Evolutionary conservation across 1,140 invertebrate species (phyloP).

Genomic region (Eumeta japonica): DNA sequence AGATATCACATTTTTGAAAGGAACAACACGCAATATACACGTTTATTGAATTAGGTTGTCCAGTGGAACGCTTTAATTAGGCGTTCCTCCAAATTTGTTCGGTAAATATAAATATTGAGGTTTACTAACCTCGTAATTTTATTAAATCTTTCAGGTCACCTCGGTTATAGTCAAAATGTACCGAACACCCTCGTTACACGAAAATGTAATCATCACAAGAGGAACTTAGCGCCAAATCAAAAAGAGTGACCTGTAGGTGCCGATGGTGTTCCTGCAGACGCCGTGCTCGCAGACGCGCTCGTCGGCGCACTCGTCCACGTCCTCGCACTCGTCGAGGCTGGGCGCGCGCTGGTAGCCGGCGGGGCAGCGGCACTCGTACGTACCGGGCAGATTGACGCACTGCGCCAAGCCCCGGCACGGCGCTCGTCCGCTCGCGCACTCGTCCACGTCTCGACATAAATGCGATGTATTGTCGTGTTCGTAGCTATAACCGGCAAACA

Average conservation of each 20-base stretch:
- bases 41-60: too few relatives aligned
- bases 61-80: too few relatives aligned
- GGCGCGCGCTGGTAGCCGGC: conserved; percentile 72
- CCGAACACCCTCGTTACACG: too few relatives aligned
- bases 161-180: too few relatives aligned
- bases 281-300: conserved; percentile 78
- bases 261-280: conserved; percentile 76
- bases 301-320: conserved; percentile 73
- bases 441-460: conserved; percentile 74
- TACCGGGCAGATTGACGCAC: conserved; percentile 72
- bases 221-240: too few relatives aligned
- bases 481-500: conserved; percentile 61
- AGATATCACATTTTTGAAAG: too few relatives aligned
- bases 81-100: too few relatives aligned
- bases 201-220: too few relatives aligned
- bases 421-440: conserved; percentile 59
- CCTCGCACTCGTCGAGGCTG: conserved; percentile 65
- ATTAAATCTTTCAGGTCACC: too few relatives aligned
- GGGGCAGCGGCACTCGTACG: conserved; percentile 72
- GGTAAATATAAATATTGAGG: too few relatives aligned
- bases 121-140: too few relatives aligned
- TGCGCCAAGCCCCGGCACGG: conserved; percentile 80
- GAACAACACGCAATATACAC: too few relatives aligned
- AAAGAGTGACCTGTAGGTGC: conserved; percentile 60
- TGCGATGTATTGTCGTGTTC: conserved; percentile 75